These are phyloP conservation scores for Criorhina ranunculi DNA, from an alignment of 2,888 invertebrate species.

Conservation along the genomic window DNA sequence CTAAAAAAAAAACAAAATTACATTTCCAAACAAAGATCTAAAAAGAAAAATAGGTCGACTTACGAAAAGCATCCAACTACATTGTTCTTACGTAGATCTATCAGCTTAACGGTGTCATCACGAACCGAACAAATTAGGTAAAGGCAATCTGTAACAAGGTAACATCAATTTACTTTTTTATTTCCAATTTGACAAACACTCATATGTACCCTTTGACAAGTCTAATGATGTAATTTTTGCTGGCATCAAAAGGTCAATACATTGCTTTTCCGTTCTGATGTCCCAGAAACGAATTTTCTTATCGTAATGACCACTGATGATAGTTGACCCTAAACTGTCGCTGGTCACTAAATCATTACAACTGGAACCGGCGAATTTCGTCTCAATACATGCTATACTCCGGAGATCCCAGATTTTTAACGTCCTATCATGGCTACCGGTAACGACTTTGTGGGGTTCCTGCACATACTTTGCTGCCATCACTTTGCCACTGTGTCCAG, in stretches of 20 bases:
- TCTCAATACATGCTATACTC: slow-evolving; percentile 95
- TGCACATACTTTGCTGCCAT: slow-evolving; percentile 98
- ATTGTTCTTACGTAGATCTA: slow-evolving; percentile 97
- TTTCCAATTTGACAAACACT: not conserved
- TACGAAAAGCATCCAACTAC: slow-evolving; percentile 96
- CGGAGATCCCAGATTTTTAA: slow-evolving; percentile 99
- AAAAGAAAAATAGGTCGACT: too few species aligned
- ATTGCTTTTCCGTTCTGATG: slow-evolving; percentile 92
- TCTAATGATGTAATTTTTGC: slow-evolving; percentile 98
- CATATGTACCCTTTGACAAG: slow-evolving; percentile 93
- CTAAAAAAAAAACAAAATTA: slow-evolving; percentile 85
- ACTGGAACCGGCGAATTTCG: slow-evolving; percentile 97
- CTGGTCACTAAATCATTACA: slow-evolving; percentile 98
- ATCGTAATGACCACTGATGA: slow-evolving; percentile 99
- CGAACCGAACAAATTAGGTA: slow-evolving; percentile 96
- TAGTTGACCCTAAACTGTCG: slow-evolving; percentile 92
- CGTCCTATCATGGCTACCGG: slow-evolving; percentile 98
- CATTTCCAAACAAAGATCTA: not conserved
- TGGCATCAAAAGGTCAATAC: slow-evolving; percentile 94
- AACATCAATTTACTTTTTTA: too few species aligned
- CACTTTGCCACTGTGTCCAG: slow-evolving; percentile 96
- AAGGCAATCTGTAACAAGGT: slow-evolving; percentile 92
- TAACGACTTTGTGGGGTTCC: slow-evolving; percentile 96
- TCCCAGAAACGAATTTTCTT: slow-evolving; percentile 99
- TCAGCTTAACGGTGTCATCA: slow-evolving; percentile 96